A percentile compares a stretch with the other conserved stretches of the same genome.
phyloP scores from a whole-genome alignment of 2,113 vertebrate species.

The Noctilio leporinus region DNA sequence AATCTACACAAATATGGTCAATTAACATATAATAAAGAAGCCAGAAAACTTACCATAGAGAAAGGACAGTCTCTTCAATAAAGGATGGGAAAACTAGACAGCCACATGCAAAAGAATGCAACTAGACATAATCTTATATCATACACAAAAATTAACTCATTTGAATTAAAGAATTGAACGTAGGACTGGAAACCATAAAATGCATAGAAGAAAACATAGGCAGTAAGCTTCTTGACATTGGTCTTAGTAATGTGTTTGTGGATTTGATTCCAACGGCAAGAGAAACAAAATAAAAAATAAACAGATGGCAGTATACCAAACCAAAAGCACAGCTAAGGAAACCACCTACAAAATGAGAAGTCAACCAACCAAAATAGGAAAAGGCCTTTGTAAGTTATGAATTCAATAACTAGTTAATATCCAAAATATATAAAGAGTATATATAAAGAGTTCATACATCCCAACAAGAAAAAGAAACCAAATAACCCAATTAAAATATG shows the following conservation, averaged over 20 bases:
- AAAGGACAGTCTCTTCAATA: background rate
- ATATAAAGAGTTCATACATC: background rate
- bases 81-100: background rate
- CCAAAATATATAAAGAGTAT: background rate
- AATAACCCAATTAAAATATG: background rate
- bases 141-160: background rate
- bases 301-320: background rate
- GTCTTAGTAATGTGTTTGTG: background rate
- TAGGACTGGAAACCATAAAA: background rate
- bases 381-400: background rate
- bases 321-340: background rate
- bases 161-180: background rate
- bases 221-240: background rate
- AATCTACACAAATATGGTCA: background rate
- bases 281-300: background rate
- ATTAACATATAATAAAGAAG: background rate
- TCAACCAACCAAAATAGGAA: background rate
- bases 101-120: background rate
- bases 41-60: background rate
- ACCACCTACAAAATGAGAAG: background rate
- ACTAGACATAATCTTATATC: background rate
- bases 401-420: background rate
- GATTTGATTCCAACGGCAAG: background rate
- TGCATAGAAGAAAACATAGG: background rate
- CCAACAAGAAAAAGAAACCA: background rate